phyloP scores from a whole-genome alignment of 64 coral and sea anemone genomes.

The Catalaphyllia jardinei region DNA sequence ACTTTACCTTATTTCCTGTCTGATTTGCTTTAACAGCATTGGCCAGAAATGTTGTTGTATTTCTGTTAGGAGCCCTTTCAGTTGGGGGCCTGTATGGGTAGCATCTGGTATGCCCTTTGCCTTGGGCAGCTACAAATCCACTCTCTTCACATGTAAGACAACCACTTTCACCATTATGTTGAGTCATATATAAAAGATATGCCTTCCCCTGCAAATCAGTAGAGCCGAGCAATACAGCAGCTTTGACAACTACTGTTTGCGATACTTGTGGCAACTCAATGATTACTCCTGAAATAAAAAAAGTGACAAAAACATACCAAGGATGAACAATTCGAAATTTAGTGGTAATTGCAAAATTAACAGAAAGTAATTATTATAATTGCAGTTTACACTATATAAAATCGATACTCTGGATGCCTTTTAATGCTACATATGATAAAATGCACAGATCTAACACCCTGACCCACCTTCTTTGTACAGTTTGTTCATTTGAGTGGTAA shows the following conservation, averaged over 20 bases:
- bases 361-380: too few relatives aligned
- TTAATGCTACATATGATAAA: too few relatives aligned
- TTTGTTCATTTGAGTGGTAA: constrained; percentile 27
- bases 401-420: too few relatives aligned
- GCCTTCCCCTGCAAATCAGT: constrained; percentile 65
- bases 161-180: constrained; percentile 62
- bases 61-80: constrained; percentile 12
- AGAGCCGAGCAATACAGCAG: constrained; percentile 45
- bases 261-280: neutral
- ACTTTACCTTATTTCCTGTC: constrained; percentile 17
- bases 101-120: constrained; percentile 59
- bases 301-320: too few relatives aligned
- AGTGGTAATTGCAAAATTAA: too few relatives aligned
- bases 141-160: constrained; percentile 67
- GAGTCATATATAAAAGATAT: constrained; percentile 64
- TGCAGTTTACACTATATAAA: too few relatives aligned
- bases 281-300: too few relatives aligned
- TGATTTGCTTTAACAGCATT: constrained; percentile 18
- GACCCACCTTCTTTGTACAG: constrained; percentile 25
- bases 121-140: constrained; percentile 51
- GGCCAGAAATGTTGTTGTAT: neutral
- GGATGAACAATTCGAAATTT: too few relatives aligned
- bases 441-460: too few relatives aligned
- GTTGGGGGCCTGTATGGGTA: constrained; percentile 48
- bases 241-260: constrained; percentile 28